Conservation (phyloP, 1,140 invertebrate species). For the Danaus melanippus region DNA sequence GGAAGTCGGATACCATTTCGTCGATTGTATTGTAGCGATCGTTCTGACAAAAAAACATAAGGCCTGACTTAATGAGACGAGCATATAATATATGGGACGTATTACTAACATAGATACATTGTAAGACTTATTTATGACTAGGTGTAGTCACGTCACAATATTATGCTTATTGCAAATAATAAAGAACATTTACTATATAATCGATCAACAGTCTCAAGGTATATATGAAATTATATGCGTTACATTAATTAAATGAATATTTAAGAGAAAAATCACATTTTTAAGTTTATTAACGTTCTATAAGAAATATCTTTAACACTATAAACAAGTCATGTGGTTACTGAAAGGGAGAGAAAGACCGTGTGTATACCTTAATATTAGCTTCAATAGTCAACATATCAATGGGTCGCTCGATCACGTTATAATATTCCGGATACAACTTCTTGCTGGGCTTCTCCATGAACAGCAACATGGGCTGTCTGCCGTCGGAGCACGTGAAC, state of each 20-base stretch:
- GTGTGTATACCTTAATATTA: slow-evolving; percentile 82
- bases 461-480: slow-evolving; percentile 92
- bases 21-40: slow-evolving; percentile 76
- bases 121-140: background rate
- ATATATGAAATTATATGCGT: too few relatives aligned
- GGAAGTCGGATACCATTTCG: slow-evolving; percentile 76
- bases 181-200: too few relatives aligned
- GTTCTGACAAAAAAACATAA: slow-evolving; percentile 39
- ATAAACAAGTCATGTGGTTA: too few relatives aligned
- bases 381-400: slow-evolving; percentile 95
- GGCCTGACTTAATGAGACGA: background rate
- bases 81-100: background rate
- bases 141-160: too few relatives aligned
- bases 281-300: too few relatives aligned
- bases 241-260: too few relatives aligned
- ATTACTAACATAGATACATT: too few relatives aligned
- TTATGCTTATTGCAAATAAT: too few relatives aligned
- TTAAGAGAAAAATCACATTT: too few relatives aligned
- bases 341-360: too few relatives aligned
- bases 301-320: too few relatives aligned
- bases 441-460: slow-evolving; percentile 98
- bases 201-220: too few relatives aligned
- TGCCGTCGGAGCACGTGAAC: slow-evolving; percentile 83
- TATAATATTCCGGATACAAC: slow-evolving; percentile 96
- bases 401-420: slow-evolving; percentile 94